These are phyloP conservation scores for Hyperoplus lanceolatus DNA, from an alignment of 2,797 vertebrate genomes.

Conservation along the genomic window DNA sequence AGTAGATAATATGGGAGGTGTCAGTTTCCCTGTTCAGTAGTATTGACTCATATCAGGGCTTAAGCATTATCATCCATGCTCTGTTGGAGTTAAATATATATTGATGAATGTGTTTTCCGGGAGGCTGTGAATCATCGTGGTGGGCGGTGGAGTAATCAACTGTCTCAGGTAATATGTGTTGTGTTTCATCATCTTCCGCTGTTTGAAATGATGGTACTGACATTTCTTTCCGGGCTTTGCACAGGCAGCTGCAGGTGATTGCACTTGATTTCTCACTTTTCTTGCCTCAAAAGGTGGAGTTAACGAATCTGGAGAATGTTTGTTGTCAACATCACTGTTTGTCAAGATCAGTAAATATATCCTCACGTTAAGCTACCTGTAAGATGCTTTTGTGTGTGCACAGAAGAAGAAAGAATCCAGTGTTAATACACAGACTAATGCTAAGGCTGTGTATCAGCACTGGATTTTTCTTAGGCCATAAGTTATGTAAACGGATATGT, in stretches of 20 bases:
- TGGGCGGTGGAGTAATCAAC: conserved; percentile 43
- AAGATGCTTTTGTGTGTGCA: too few relatives aligned
- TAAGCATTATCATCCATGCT: not conserved
- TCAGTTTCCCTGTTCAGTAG: conserved; percentile 7
- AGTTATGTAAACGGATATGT: too few relatives aligned
- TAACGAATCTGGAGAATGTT: too few relatives aligned
- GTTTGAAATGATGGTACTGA: conserved; percentile 11
- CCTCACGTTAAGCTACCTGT: too few relatives aligned
- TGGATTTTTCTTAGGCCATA: too few relatives aligned
- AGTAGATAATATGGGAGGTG: conserved; percentile 3
- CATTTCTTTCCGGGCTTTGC: not conserved
- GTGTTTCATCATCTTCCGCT: conserved; percentile 27
- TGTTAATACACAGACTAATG: too few relatives aligned
- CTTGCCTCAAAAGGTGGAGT: too few relatives aligned
- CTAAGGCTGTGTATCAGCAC: too few relatives aligned
- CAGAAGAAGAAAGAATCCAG: too few relatives aligned
- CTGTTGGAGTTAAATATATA: conserved; percentile 39
- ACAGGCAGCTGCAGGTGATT: conserved; percentile 7
- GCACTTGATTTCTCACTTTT: conserved; percentile 1
- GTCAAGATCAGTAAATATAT: too few relatives aligned
- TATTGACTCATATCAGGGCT: not conserved
- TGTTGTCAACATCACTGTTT: too few relatives aligned
- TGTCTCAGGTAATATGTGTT: conserved; percentile 41
- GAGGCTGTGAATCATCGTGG: conserved; percentile 33
- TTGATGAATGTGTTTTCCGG: conserved; percentile 18